Evolutionary conservation across 2,797 vertebrate genomes (phyloP).

Genomic region (Rhinoraja longicauda): DNA sequence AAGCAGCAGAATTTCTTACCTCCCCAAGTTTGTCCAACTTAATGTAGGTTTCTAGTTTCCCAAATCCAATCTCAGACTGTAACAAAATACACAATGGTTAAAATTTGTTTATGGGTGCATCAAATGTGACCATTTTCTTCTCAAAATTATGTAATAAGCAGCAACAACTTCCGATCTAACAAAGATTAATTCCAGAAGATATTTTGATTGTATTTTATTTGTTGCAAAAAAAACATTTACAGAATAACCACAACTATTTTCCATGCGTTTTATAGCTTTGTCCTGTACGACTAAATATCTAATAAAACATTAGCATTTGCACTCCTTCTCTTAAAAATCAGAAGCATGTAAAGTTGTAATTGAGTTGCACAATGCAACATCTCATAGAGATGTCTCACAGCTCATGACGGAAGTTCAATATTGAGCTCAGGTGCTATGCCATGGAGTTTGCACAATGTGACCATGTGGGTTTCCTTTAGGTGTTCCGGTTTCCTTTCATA

Average conservation of each 20-base stretch:
- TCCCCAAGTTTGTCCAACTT: constrained; percentile 98
- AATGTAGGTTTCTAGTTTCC: constrained; percentile 97
- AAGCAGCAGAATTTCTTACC: constrained; percentile 57
- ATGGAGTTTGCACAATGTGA: too few relatives aligned
- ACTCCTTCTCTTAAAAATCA: too few relatives aligned
- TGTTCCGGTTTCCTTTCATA: too few relatives aligned
- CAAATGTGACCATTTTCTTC: background rate
- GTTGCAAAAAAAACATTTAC: background rate
- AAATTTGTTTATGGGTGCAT: background rate
- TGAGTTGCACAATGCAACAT: too few relatives aligned
- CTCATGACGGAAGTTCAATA: too few relatives aligned
- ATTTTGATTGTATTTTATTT: background rate
- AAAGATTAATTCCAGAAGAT: background rate
- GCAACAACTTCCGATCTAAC: too few relatives aligned
- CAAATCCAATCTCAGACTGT: constrained; percentile 97
- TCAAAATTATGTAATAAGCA: background rate
- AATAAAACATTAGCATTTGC: background rate
- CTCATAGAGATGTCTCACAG: too few relatives aligned
- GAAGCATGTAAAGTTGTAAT: too few relatives aligned
- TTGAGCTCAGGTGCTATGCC: too few relatives aligned
- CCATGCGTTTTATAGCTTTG: background rate
- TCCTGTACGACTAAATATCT: background rate
- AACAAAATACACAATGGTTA: constrained; percentile 48
- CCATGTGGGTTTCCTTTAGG: too few relatives aligned
- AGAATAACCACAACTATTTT: background rate